Percentiles rank a stretch among this genome's conserved stretches.
These are phyloP conservation scores for Lomographa bimaculata DNA, from an alignment of 2,888 invertebrate genomes.

Conservation along the genomic window DNA sequence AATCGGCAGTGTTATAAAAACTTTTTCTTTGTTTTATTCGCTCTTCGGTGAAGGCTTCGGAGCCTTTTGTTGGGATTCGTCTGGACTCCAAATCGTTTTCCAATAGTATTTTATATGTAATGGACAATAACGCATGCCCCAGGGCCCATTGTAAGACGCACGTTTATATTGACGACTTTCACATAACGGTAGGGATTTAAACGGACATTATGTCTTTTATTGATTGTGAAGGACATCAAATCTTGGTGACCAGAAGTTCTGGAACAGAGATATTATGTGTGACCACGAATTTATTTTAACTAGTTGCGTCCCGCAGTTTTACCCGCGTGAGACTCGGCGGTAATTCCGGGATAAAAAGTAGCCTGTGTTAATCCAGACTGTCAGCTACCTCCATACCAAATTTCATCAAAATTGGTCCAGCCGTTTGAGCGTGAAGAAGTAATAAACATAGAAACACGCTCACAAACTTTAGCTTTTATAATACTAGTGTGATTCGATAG, in stretches of 20 bases:
- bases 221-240: slow-evolving; percentile 10
- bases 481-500: too few relatives aligned
- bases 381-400: too few relatives aligned
- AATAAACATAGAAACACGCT: too few relatives aligned
- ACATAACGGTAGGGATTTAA: slow-evolving; percentile 36
- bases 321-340: too few relatives aligned
- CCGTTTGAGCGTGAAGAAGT: too few relatives aligned
- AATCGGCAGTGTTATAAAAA: slow-evolving; percentile 65
- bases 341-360: too few relatives aligned
- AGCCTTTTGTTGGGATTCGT: slow-evolving; percentile 47
- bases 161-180: slow-evolving; percentile 40
- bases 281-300: too few relatives aligned
- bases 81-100: slow-evolving; percentile 74
- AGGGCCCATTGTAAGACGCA: slow-evolving; percentile 46
- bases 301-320: too few relatives aligned
- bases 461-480: too few relatives aligned
- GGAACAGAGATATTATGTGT: slow-evolving; percentile 1
- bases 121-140: slow-evolving; percentile 68
- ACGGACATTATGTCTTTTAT: slow-evolving; percentile 27
- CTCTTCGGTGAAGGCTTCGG: slow-evolving; percentile 37
- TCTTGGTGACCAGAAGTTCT: not conserved
- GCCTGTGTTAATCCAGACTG: too few relatives aligned
- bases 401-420: too few relatives aligned
- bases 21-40: slow-evolving; percentile 70
- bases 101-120: slow-evolving; percentile 73